Percentiles rank a stretch among this genome's conserved stretches.
Evolutionary conservation across 2,888 invertebrate species (phyloP).

Genomic region (Cactoblastis cactorum): DNA sequence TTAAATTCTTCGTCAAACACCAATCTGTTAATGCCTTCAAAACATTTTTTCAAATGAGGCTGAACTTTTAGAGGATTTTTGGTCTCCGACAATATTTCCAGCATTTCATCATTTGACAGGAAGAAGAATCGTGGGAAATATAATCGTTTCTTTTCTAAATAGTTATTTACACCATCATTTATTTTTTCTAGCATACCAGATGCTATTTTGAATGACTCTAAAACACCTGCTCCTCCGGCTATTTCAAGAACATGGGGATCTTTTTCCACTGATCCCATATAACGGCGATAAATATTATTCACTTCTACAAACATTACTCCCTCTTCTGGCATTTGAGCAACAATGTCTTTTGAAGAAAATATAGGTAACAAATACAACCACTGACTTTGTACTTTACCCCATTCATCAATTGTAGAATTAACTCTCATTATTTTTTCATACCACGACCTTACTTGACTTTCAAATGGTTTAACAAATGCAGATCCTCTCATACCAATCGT

Average conservation of each 20-base stretch:
- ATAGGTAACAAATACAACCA: slow-evolving; percentile 93
- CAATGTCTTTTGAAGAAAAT: slow-evolving; percentile 92
- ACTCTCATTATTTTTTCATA: slow-evolving; percentile 85
- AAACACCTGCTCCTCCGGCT: slow-evolving; percentile 82
- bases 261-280: slow-evolving; percentile 81
- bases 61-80: slow-evolving; percentile 91
- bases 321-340: slow-evolving; percentile 92
- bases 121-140: slow-evolving; percentile 94
- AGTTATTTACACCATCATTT: slow-evolving; percentile 89
- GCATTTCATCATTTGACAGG: slow-evolving; percentile 93
- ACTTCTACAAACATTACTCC: slow-evolving; percentile 87
- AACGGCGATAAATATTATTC: slow-evolving; percentile 82
- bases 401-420: slow-evolving; percentile 87
- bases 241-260: slow-evolving; percentile 83
- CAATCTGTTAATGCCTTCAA: slow-evolving; percentile 89
- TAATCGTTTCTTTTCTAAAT: slow-evolving; percentile 90
- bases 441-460: slow-evolving; percentile 84
- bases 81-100: slow-evolving; percentile 93
- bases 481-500: slow-evolving; percentile 91
- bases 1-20: slow-evolving; percentile 85
- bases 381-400: slow-evolving; percentile 91
- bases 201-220: slow-evolving; percentile 85
- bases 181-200: slow-evolving; percentile 86
- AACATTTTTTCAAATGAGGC: slow-evolving; percentile 92
- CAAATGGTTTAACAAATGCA: slow-evolving; percentile 91